Evolutionary conservation across 1,140 invertebrate genomes (phyloP).

Genomic region (Caenorhabditis remanei): DNA sequence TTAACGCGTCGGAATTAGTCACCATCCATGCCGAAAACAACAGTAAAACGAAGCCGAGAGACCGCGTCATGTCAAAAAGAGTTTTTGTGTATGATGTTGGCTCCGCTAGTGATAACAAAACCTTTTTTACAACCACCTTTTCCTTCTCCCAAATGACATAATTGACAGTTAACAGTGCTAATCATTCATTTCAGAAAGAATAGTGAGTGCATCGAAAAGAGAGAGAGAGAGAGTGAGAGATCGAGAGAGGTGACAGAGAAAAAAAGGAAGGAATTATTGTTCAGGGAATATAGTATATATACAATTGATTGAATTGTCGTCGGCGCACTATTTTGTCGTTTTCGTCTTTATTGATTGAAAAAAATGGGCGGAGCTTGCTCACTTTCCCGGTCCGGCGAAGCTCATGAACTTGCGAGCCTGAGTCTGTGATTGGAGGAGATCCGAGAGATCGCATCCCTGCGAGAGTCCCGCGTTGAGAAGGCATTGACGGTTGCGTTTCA

Average conservation of each 20-base stretch:
- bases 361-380: not conserved
- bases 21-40: not conserved
- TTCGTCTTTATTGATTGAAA: not conserved
- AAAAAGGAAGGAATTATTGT: not conserved
- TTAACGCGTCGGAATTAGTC: not conserved
- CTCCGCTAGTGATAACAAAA: conserved; percentile 21
- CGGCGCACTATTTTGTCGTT: not conserved
- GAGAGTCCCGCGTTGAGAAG: conserved; percentile 66
- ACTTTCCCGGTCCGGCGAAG: conserved; percentile 62
- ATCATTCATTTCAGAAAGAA: conserved; percentile 5
- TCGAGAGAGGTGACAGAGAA: not conserved
- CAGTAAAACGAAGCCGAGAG: conserved; percentile 1
- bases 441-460: conserved; percentile 68
- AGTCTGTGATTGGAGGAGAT: conserved; percentile 53
- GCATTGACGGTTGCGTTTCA: conserved; percentile 64
- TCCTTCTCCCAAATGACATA: not conserved
- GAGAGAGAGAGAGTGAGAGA: not conserved
- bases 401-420: conserved; percentile 64
- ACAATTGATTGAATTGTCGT: not conserved
- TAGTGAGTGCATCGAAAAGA: not conserved
- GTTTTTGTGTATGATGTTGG: not conserved
- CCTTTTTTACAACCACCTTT: conserved; percentile 41
- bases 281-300: no score
- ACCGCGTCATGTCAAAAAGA: conserved; percentile 52
- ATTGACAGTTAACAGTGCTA: conserved; percentile 32